These are phyloP conservation scores for Myzus persicae DNA, from an alignment of 1,140 invertebrate genomes.

Conservation along the genomic window DNA sequence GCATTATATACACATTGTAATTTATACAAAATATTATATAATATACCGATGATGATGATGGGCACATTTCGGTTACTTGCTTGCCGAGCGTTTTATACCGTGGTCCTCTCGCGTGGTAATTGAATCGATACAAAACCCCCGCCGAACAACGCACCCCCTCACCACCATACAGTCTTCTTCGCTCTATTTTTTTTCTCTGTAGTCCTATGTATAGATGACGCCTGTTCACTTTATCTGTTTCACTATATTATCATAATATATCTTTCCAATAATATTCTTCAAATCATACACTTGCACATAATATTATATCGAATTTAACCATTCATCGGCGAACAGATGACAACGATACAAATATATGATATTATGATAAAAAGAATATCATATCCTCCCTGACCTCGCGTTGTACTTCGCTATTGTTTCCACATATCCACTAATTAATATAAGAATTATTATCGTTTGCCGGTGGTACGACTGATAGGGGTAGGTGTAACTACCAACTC, in stretches of 20 bases:
- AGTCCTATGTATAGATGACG: background rate
- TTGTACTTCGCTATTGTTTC: background rate
- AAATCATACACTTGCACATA: background rate
- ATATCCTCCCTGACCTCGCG: background rate
- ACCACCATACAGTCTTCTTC: background rate
- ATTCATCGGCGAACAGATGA: background rate
- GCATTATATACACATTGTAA: background rate
- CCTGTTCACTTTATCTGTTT: background rate
- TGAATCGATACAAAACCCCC: background rate
- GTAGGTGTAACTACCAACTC: background rate
- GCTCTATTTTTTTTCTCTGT: background rate
- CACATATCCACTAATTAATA: background rate
- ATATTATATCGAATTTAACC: background rate
- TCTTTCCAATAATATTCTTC: background rate
- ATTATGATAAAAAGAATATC: background rate
- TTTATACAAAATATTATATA: background rate
- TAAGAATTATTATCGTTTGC: background rate
- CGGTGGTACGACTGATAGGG: background rate
- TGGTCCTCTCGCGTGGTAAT: background rate
- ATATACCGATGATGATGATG: background rate
- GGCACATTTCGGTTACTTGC: slow-evolving; percentile 36
- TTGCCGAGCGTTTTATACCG: background rate
- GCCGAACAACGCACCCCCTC: background rate
- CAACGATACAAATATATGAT: no score
- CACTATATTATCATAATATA: background rate